Evolutionary conservation across 2,888 invertebrate species (phyloP).

Genomic region (Argyra leucocephala): DNA sequence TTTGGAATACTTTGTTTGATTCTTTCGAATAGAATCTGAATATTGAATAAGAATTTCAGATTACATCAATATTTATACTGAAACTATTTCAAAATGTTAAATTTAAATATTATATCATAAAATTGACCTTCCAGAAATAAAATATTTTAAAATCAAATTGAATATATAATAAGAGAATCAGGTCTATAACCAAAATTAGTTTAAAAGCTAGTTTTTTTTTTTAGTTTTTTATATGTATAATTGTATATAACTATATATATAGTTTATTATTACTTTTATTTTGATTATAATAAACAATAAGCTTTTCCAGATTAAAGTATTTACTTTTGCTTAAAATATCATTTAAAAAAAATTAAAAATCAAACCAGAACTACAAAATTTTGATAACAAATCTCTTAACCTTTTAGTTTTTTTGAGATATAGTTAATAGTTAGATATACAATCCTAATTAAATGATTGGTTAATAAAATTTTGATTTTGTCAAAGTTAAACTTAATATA

Average conservation of each 20-base stretch:
- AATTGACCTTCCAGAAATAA: not conserved
- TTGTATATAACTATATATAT: too few species aligned
- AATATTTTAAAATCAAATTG: not conserved
- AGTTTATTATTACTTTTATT: not conserved
- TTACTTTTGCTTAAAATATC: not conserved
- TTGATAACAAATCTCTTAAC: too few species aligned
- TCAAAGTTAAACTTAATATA: too few species aligned
- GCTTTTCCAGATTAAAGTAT: not conserved
- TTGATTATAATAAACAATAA: not conserved
- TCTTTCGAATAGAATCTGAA: not conserved
- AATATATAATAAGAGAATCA: not conserved
- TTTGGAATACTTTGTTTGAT: not conserved
- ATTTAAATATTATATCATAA: constrained; percentile 4
- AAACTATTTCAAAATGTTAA: not conserved
- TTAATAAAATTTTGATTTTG: too few species aligned
- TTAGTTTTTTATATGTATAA: not conserved
- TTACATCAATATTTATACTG: constrained; percentile 1
- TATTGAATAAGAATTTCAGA: constrained; percentile 1
- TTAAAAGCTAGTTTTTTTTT: not conserved
- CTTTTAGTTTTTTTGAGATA: too few species aligned
- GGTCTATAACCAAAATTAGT: not conserved
- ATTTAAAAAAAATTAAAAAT: not conserved
- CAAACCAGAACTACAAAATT: too few species aligned
- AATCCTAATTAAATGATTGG: too few species aligned
- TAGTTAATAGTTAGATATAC: too few species aligned